Base-by-base conservation (phyloP, 53 echinoderm and acorn worm species). In the Echinarachnius parma region DNA sequence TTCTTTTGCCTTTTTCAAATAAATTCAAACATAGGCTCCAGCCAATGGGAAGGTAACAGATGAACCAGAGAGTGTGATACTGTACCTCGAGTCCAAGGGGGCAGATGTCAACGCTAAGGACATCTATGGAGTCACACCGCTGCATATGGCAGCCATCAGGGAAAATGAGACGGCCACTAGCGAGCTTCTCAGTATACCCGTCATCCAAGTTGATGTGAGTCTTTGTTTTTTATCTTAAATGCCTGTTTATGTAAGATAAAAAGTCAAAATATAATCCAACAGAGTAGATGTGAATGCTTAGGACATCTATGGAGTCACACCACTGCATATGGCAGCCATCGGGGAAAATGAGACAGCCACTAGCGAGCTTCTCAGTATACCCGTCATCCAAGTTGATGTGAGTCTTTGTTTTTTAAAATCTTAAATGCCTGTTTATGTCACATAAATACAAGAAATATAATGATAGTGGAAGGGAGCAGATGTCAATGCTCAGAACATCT, bases 71-170 rank as follows among this genome's bases (percentile, higher is more conserved):
- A 81, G 94, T 34, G 64, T 89, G 56, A 90, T 93, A 34, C 53
- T 67, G 18, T 93, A 66, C 33, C 81, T 93, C 68, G 86, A 83
- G 59, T 59, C 75, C 9, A 54, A 80, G 8, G 94, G 87, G 21
- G 94, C 90, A 0, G 89, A 93, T 45, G 72, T 93, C 24, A 93
- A 93, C 37, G 68, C 14, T 0, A 64, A 90, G 69, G 89, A 93
- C 24, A 87, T 87, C 48, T 93, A 93, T 59, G 94, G 94, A 3
- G 74, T 86, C 39, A 90, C 84, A 9, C 94, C 94, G 0, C 70
- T 93, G 10, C 94, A 93, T 59, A 84, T 93, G 78, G 94, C 94
- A 0, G 83, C 94, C 39, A 93, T 93, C 67, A 80, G 94, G 28
- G 94, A 89, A 30, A 93, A 93, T 53, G 94, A 93, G 14, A 59